These are phyloP conservation scores for Mobula hypostoma DNA, from an alignment of 2,113 vertebrate species.

Conservation along the genomic window DNA sequence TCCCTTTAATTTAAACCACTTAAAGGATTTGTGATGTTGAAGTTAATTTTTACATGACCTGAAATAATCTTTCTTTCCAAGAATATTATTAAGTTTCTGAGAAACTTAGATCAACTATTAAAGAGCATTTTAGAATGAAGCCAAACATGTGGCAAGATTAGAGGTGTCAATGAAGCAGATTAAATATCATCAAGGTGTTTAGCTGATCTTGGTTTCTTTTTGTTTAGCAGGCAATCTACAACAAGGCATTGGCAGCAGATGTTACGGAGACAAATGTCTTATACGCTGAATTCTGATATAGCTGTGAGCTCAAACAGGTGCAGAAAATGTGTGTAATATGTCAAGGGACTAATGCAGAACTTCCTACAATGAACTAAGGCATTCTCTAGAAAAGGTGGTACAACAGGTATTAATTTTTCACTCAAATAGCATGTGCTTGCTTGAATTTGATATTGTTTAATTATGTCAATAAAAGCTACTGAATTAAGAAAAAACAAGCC, in stretches of 20 bases:
- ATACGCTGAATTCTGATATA: not conserved
- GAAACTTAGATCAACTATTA: not conserved
- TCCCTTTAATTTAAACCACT: too few species aligned
- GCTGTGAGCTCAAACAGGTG: not conserved
- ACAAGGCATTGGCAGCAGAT: not conserved
- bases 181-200: not conserved
- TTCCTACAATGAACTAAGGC: not conserved
- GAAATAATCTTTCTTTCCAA: not conserved
- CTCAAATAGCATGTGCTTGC: not conserved
- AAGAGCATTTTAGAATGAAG: not conserved
- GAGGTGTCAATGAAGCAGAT: not conserved
- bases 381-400: not conserved
- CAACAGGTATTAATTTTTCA: not conserved
- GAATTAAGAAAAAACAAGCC: too few species aligned
- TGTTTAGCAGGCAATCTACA: not conserved
- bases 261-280: not conserved
- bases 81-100: not conserved
- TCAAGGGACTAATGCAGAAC: conserved; percentile 9
- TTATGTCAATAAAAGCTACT: too few species aligned
- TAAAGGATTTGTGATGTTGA: not conserved
- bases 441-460: too few species aligned
- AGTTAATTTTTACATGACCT: not conserved
- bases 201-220: not conserved
- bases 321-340: not conserved
- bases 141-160: not conserved